These are phyloP conservation scores for Rhabditoides inermis DNA, from an alignment of 2,888 invertebrate species.

Conservation along the genomic window DNA sequence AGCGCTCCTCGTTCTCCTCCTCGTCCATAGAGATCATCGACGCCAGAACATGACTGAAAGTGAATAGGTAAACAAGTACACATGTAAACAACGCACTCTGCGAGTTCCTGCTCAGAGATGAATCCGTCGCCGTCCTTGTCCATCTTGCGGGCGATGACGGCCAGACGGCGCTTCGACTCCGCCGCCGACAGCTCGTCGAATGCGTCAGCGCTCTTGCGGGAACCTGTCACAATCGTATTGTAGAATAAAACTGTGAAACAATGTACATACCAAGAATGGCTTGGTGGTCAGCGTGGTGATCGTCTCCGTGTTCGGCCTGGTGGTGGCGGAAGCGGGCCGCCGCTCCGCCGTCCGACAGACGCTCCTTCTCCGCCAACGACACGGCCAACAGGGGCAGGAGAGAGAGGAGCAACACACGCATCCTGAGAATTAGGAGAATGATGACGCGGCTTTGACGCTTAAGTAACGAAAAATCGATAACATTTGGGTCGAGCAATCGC, in stretches of 20 bases:
- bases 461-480: no score
- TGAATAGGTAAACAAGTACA: background rate
- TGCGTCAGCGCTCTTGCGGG: constrained; percentile 80
- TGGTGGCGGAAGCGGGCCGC: constrained; percentile 9
- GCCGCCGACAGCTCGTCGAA: constrained; percentile 77
- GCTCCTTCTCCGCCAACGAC: no score
- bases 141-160: constrained; percentile 73
- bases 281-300: constrained; percentile 27
- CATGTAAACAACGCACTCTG: background rate
- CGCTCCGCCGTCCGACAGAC: no score
- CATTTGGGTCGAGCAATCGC: no score
- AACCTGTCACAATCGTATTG: constrained; percentile 59
- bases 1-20: constrained; percentile 52
- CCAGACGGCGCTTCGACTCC: constrained; percentile 73
- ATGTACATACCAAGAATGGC: constrained; percentile 23
- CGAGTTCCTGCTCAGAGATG: constrained; percentile 63
- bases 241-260: background rate
- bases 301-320: constrained; percentile 10
- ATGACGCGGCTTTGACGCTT: no score
- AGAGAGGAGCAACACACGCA: no score
- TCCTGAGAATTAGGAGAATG: no score
- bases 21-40: constrained; percentile 68
- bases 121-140: constrained; percentile 73
- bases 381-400: no score
- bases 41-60: constrained; percentile 63